These are phyloP conservation scores for Dicrurus megarhynchus DNA, from an alignment of 2,113 vertebrate genomes.

Conservation along the genomic window DNA sequence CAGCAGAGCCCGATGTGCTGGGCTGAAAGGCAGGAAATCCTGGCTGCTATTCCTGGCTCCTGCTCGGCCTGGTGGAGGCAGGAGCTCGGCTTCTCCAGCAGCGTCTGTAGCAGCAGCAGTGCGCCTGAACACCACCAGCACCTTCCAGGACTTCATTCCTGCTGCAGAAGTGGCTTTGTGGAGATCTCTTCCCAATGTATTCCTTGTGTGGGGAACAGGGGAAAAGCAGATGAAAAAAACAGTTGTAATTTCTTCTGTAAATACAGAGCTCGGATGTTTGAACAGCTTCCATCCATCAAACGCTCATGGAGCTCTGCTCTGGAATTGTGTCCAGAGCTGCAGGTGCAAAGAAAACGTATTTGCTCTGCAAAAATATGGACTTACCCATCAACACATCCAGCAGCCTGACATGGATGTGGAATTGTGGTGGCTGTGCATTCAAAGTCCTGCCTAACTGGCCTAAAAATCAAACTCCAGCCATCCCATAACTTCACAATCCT, in stretches of 20 bases:
- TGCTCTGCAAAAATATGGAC: not conserved
- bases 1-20: not conserved
- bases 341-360: not conserved
- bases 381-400: not conserved
- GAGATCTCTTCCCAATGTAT: not conserved
- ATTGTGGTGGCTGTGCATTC: not conserved
- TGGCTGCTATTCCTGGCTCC: conserved; percentile 19
- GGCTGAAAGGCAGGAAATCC: conserved; percentile 49
- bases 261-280: not conserved
- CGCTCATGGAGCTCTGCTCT: not conserved
- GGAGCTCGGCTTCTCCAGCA: not conserved
- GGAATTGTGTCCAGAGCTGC: not conserved
- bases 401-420: not conserved
- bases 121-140: not conserved
- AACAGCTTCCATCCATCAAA: not conserved
- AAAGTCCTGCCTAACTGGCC: not conserved
- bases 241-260: not conserved
- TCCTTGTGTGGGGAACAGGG: not conserved
- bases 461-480: conserved; percentile 32
- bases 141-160: not conserved
- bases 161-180: not conserved
- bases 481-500: conserved; percentile 10
- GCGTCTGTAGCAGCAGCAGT: not conserved
- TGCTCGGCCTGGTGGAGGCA: not conserved
- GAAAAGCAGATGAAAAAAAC: not conserved